phyloP scores from a whole-genome alignment of 2,797 vertebrate genomes.

The Poeciliopsis infans region DNA sequence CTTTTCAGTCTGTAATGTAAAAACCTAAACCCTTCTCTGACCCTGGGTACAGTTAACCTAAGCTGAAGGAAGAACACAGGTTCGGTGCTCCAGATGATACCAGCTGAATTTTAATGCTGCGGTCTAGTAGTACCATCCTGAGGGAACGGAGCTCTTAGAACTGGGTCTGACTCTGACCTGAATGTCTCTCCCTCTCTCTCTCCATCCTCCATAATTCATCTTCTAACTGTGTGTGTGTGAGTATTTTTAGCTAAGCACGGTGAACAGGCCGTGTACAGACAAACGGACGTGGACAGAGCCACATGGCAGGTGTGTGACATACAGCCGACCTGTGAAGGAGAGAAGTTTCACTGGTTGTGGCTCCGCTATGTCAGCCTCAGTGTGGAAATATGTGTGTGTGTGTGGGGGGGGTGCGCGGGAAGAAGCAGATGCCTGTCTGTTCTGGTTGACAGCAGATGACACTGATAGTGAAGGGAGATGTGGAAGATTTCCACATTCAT shows the following conservation, averaged over 20 bases:
- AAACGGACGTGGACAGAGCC: conserved; percentile 33
- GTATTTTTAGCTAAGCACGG: conserved; percentile 75
- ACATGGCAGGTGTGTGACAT: conserved; percentile 59
- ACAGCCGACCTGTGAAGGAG: conserved; percentile 40
- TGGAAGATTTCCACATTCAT: conserved; percentile 45
- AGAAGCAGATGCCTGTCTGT: conserved; percentile 69
- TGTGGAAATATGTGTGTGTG: conserved; percentile 17
- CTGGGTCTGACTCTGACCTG: conserved; percentile 81
- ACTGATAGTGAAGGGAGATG: conserved; percentile 61
- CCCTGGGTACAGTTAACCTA: conserved; percentile 32
- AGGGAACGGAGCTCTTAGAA: conserved; percentile 70
- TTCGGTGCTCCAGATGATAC: conserved; percentile 55
- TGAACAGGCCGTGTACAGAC: conserved; percentile 32
- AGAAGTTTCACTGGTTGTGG: conserved; percentile 9
- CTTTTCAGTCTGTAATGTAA: background rate
- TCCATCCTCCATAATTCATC: conserved; percentile 77
- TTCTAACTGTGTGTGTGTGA: conserved; percentile 66
- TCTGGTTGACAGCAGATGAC: conserved; percentile 72
- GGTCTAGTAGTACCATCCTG: conserved; percentile 69
- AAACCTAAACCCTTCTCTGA: conserved; percentile 11
- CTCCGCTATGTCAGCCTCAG: background rate
- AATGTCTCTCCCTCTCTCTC: conserved; percentile 64
- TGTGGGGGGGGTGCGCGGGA: conserved; percentile 15
- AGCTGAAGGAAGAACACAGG: conserved; percentile 40
- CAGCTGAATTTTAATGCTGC: conserved; percentile 73